Base-by-base conservation (phyloP, 2,888 invertebrate species). In the Strigamia crassipes region DNA sequence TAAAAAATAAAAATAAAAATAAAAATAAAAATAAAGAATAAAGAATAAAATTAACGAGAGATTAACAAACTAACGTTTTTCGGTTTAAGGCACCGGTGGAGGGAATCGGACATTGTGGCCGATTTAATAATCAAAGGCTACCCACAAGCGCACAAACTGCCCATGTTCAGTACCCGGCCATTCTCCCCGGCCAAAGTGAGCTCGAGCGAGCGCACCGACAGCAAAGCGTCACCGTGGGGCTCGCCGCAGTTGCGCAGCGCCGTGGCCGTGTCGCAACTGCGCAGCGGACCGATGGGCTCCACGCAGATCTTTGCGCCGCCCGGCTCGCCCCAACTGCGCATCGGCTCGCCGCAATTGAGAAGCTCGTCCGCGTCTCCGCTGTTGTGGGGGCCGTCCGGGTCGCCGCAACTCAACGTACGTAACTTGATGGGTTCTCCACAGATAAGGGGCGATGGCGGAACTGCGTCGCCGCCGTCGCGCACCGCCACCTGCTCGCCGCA, bases 181-280 rank as follows among this genome's bases (percentile, higher is more conserved):
- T 81, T 81, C 18, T 81, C 81, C n/a, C 81, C 81, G 12, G 81
- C 81, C 42, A 81, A 81, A 78, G 81, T 81, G n/a, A 78, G 81
- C 46, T 73, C 81, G 23, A 81, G 77, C 42, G 81, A 81, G 9
- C 42, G 77, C 18, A 42, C 34, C 18, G 78, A 81, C 34, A 46
- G 46, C 31, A 73, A 78, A 42, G 73, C 81, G 15, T 78, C 81
- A n/a, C 81, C 81, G 15, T 81, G 81, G 81, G 46, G 81, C 8
- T 81, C 81, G 15, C 81, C 81, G 10, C 77, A 81, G 21, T 31
- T 81, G 8, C 81, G 81, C 10, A 77, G 42, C 12, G 38, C 81
- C 23, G 42, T 78, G 1, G 81, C 77, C 23, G 77, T 77, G 10
- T 23, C 81, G 10, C 77, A 73, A 23, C 78, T 81, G 6, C 38